These are phyloP conservation scores for Andricus curvator DNA, from an alignment of 2,888 invertebrate genomes.

Conservation along the genomic window DNA sequence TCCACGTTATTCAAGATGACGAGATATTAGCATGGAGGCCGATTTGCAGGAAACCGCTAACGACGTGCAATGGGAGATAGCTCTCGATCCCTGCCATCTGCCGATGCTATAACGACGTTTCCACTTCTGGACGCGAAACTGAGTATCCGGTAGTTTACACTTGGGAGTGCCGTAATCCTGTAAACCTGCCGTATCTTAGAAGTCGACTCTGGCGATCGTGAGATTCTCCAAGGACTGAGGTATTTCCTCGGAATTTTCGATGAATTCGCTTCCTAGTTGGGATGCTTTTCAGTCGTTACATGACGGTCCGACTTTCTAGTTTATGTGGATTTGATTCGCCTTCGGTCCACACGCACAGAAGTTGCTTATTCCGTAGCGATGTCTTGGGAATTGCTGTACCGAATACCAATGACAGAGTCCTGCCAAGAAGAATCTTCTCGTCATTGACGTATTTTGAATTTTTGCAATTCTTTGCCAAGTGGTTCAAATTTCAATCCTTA, in stretches of 20 bases:
- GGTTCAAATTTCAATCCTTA: neutral
- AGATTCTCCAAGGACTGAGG: constrained; percentile 11
- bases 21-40: neutral
- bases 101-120: constrained; percentile 15
- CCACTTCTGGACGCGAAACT: constrained; percentile 2
- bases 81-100: constrained; percentile 5
- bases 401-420: neutral
- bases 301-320: constrained; percentile 4
- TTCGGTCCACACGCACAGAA: neutral
- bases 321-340: constrained; percentile 5
- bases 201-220: constrained; percentile 17
- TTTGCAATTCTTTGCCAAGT: neutral
- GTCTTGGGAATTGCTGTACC: neutral
- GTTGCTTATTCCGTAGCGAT: neutral
- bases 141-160: constrained; percentile 18
- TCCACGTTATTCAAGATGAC: neutral
- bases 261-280: constrained; percentile 17
- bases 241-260: constrained; percentile 28
- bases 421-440: neutral
- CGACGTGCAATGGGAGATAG: constrained; percentile 4
- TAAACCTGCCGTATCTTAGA: neutral
- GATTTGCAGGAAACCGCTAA: constrained; percentile 28
- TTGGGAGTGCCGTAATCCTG: constrained; percentile 21
- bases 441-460: neutral
- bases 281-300: constrained; percentile 13